Conservation (phyloP, 1,140 invertebrate species). For the Pantala flavescens region DNA sequence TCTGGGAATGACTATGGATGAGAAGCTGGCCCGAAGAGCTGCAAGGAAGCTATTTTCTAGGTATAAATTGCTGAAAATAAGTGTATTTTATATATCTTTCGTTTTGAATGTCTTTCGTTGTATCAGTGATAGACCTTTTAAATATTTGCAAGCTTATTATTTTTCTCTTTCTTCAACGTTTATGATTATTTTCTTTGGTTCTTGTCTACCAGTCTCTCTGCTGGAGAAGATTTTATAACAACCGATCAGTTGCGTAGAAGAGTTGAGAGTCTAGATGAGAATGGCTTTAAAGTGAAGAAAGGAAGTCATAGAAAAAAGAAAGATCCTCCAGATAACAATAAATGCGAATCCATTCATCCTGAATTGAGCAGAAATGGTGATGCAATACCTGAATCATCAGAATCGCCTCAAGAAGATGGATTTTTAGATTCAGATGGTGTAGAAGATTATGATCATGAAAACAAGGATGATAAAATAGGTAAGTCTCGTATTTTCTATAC, state of each 20-base stretch:
- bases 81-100: neutral
- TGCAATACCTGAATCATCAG: slow-evolving; percentile 25
- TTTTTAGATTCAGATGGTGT: slow-evolving; percentile 25
- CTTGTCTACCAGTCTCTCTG: slow-evolving; percentile 50
- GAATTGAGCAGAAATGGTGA: slow-evolving; percentile 31
- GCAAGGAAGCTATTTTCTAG: slow-evolving; percentile 72
- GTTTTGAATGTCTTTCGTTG: neutral
- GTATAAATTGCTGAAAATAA: slow-evolving; percentile 34
- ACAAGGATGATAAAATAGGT: slow-evolving; percentile 25
- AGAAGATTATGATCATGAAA: slow-evolving; percentile 29
- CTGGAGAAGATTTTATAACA: slow-evolving; percentile 75
- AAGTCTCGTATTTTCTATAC: neutral
- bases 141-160: no score
- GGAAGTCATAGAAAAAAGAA: slow-evolving; percentile 19
- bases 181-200: neutral
- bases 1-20: slow-evolving; percentile 67
- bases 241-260: slow-evolving; percentile 60
- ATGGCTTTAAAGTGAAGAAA: slow-evolving; percentile 12
- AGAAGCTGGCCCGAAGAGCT: slow-evolving; percentile 73
- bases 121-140: no score
- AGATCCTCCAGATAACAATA: slow-evolving; percentile 14
- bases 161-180: no score
- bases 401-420: slow-evolving; percentile 29
- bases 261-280: slow-evolving; percentile 33
- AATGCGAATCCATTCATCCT: neutral